phyloP scores from a whole-genome alignment of 2,888 invertebrate species.

The Pandemis heparana region DNA sequence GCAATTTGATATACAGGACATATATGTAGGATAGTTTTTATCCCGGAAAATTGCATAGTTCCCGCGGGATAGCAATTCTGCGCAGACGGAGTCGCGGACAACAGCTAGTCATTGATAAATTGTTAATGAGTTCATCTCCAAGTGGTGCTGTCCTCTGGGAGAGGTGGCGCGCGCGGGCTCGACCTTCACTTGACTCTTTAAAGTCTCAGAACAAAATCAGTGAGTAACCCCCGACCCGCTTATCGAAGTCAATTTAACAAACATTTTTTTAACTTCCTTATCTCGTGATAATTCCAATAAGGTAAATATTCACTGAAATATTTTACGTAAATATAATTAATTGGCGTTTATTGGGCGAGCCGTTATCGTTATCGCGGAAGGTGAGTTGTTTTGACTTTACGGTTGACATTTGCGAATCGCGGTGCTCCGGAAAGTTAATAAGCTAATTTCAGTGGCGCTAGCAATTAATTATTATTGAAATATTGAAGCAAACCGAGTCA shows the following conservation, averaged over 20 bases:
- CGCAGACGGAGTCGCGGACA: no score
- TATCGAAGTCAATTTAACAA: constrained; percentile 11
- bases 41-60: no score
- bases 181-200: neutral
- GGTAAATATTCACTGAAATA: constrained; percentile 15
- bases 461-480: neutral
- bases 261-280: constrained; percentile 31
- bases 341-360: constrained; percentile 10
- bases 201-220: neutral
- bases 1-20: no score
- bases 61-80: no score
- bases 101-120: no score
- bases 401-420: neutral
- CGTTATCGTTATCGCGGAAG: constrained; percentile 23
- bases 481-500: no score
- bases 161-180: neutral
- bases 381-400: neutral
- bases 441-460: neutral
- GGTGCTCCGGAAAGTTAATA: neutral
- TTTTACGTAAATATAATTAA: constrained; percentile 33
- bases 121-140: neutral
- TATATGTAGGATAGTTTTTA: no score
- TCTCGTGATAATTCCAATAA: constrained; percentile 18
- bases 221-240: constrained; percentile 4
- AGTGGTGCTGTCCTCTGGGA: neutral